Evolutionary conservation across 2,113 vertebrate genomes (phyloP), one percentile per base, ranked within the genome.

Genomic region (Callithrix jacchus): DNA sequence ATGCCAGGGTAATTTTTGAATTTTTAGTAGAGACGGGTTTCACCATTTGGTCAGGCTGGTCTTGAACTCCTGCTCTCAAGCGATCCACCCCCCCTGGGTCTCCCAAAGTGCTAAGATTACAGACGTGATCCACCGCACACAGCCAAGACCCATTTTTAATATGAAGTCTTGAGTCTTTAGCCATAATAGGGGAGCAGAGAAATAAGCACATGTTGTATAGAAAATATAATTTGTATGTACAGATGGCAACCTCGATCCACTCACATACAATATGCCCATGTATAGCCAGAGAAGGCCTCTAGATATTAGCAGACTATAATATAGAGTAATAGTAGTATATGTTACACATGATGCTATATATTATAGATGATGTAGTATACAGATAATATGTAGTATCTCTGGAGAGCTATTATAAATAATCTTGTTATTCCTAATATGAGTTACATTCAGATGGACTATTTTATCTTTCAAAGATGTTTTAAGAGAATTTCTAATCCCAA

Each of bases 391-490:
- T 17, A 87, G 32, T 58, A 64, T 68, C n/a, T 96, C 79, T 85
- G 79, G 21, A 79, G 85, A 68, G 5, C 79, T 95, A 32, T 37
- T 71, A 4, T 74, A 71, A 92, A 64, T 94, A 37, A 5, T 45
- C 21, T 73, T 66, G 6, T 76, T 81, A 93, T 9, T 58, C 6
- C 17, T 86, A 91, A 61, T 84, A 30, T 64, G 30, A 92, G 9
- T 84, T 95, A 79, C 32, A 81, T 74, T 85, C 10, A 73, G 93
- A 27, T 76, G 25, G 16, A 76, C 76, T 81, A 8, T 87, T 49
- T 95, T 6, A 10, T 14, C 61, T 64, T 77, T 77, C 40, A 40
- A 25, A 82, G 11, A 85, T 61, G 85, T 88, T 82, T 95, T 81
- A 47, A 76, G 13, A 66, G 27, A 77, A 21, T 89, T 86, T 73